Conservation (phyloP, 2,113 vertebrate genomes). For the Sylvilagus bachmani region DNA sequence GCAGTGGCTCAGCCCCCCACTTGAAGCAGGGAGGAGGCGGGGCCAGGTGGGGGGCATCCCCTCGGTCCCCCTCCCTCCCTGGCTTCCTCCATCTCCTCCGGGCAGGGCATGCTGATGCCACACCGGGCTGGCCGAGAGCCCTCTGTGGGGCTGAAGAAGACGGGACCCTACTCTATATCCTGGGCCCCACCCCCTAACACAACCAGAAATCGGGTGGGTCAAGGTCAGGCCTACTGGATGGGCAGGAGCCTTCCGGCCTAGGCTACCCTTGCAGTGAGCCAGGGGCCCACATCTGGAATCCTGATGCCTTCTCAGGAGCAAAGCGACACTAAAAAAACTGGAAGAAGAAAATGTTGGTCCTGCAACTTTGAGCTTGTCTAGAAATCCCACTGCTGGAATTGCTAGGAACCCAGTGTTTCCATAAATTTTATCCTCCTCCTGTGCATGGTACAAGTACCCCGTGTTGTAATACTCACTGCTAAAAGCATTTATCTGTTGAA, state of each 20-base stretch:
- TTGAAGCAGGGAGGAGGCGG: background rate
- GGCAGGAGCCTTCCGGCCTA: background rate
- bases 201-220: background rate
- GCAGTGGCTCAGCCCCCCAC: background rate
- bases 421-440: background rate
- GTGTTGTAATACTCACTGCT: background rate
- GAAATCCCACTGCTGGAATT: background rate
- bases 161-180: background rate
- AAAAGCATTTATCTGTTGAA: background rate
- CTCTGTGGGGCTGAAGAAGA: background rate
- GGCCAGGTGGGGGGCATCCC: background rate
- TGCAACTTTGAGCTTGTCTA: background rate
- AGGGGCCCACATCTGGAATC: background rate
- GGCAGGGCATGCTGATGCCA: background rate
- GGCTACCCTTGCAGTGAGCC: background rate
- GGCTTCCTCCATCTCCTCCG: background rate
- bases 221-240: background rate
- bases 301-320: background rate
- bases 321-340: background rate
- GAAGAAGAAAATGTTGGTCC: background rate
- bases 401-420: background rate
- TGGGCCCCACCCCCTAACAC: background rate
- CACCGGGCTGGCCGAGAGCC: background rate
- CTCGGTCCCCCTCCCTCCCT: accelerated
- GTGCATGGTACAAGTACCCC: background rate